Percentiles rank a stretch among this genome's conserved stretches.
These are phyloP conservation scores for Leptoclinus maculatus DNA, from an alignment of 2,797 vertebrate species.

Conservation along the genomic window DNA sequence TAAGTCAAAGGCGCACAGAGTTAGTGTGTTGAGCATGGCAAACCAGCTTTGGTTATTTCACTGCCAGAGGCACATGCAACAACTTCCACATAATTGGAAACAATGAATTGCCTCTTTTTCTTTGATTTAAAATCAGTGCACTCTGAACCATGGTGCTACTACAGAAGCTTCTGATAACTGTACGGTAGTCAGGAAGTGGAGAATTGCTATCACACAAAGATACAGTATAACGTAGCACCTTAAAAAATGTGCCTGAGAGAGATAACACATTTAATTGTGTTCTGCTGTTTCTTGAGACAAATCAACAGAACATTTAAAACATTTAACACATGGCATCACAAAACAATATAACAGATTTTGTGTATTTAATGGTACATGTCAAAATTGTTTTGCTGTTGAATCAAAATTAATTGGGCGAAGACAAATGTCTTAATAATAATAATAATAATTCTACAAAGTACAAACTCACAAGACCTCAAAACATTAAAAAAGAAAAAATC, in stretches of 20 bases:
- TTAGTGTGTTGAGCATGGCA: background rate
- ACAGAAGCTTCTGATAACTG: background rate
- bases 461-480: conserved; percentile 11
- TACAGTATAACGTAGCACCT: background rate
- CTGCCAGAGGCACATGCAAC: conserved; percentile 10
- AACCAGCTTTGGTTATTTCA: conserved; percentile 20
- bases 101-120: conserved; percentile 3
- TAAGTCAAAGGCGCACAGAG: conserved; percentile 13
- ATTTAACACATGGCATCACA: background rate
- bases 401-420: background rate
- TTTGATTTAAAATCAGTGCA: conserved; percentile 12
- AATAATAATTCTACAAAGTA: conserved; percentile 11
- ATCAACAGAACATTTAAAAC: background rate
- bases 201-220: background rate
- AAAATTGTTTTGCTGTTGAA: background rate
- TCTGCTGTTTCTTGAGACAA: background rate
- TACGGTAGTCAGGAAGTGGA: background rate
- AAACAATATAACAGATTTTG: background rate
- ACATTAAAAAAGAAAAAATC: background rate
- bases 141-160: background rate
- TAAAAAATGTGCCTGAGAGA: background rate
- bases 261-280: background rate
- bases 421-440: too few species aligned
- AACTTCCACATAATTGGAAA: conserved; percentile 35
- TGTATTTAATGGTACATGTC: background rate